Percentiles rank a stretch among this genome's conserved stretches.
Conservation (phyloP, 2,888 invertebrate species). For the Xanthia togata region DNA sequence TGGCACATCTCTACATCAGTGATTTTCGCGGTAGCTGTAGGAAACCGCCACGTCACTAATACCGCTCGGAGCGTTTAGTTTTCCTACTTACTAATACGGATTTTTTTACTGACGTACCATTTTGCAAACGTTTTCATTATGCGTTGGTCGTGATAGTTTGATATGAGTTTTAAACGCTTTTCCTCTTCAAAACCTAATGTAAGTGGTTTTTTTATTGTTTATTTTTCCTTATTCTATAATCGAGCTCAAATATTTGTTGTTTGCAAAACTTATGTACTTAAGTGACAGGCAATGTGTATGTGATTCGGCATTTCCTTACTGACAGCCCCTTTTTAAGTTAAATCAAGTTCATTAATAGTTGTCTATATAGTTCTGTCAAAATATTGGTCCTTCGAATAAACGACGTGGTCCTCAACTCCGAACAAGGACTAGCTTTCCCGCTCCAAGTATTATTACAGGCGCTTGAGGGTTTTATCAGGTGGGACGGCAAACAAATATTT, state of each 20-base stretch:
- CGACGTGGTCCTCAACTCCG: slow-evolving; percentile 4
- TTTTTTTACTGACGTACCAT: slow-evolving; percentile 26
- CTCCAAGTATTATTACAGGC: slow-evolving; percentile 18
- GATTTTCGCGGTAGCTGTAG: slow-evolving; percentile 46
- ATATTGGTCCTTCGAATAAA: slow-evolving; percentile 19
- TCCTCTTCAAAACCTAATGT: not conserved
- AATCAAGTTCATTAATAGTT: not conserved
- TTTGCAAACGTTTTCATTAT: slow-evolving; percentile 17
- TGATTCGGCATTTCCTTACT: not conserved
- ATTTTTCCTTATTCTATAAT: not conserved
- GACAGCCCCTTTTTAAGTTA: not conserved
- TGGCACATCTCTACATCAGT: slow-evolving; percentile 42
- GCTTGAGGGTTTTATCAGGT: slow-evolving; percentile 17
- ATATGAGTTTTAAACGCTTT: slow-evolving; percentile 8
- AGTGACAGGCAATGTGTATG: not conserved
- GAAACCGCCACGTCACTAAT: slow-evolving; percentile 41
- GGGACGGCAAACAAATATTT: slow-evolving; percentile 27
- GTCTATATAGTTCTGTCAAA: slow-evolving; percentile 1
- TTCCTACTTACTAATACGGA: slow-evolving; percentile 16
- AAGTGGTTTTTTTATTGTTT: not conserved
- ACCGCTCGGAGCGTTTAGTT: slow-evolving; percentile 38
- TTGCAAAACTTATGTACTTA: not conserved
- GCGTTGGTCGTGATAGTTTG: not conserved
- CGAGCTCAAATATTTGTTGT: not conserved
- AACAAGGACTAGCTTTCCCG: slow-evolving; percentile 6